Evolutionary conservation across 2,888 invertebrate genomes (phyloP).

Genomic region (Helicoverpa assulta): DNA sequence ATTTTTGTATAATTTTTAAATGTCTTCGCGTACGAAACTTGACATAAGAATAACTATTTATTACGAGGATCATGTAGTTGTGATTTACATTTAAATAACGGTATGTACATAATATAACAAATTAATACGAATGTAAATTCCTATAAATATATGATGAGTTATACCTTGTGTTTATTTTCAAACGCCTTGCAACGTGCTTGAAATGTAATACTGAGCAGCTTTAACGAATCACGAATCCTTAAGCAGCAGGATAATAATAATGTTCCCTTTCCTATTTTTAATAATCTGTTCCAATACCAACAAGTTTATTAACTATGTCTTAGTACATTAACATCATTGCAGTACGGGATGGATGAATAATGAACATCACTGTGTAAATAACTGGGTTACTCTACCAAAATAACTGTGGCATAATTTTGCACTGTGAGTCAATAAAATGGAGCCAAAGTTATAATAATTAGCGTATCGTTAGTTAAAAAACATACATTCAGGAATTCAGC

Average conservation of each 20-base stretch:
- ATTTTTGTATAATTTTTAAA: slow-evolving; percentile 76
- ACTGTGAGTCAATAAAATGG: slow-evolving; percentile 55
- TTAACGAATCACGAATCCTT: slow-evolving; percentile 42
- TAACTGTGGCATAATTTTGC: slow-evolving; percentile 76
- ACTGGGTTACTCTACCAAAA: slow-evolving; percentile 77
- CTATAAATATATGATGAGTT: slow-evolving; percentile 63
- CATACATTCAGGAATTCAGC: too few relatives aligned
- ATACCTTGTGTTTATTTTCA: slow-evolving; percentile 63
- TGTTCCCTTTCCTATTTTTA: slow-evolving; percentile 35
- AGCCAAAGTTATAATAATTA: slow-evolving; percentile 17
- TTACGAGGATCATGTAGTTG: slow-evolving; percentile 91
- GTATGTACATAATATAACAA: slow-evolving; percentile 41
- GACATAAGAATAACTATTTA: slow-evolving; percentile 93
- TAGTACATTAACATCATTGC: slow-evolving; percentile 30
- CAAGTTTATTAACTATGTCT: slow-evolving; percentile 37
- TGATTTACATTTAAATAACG: slow-evolving; percentile 90
- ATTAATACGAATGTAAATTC: slow-evolving; percentile 54
- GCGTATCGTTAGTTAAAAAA: neutral
- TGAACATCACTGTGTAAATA: slow-evolving; percentile 46
- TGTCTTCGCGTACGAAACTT: slow-evolving; percentile 92
- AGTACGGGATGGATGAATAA: slow-evolving; percentile 36
- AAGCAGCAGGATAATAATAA: slow-evolving; percentile 40
- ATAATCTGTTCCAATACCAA: slow-evolving; percentile 26
- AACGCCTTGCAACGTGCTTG: slow-evolving; percentile 54
- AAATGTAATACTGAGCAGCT: slow-evolving; percentile 51